Evolutionary conservation across 2,888 invertebrate genomes (phyloP), one percentile per base, ranked within the genome.

Genomic region (Biston betularia): DNA sequence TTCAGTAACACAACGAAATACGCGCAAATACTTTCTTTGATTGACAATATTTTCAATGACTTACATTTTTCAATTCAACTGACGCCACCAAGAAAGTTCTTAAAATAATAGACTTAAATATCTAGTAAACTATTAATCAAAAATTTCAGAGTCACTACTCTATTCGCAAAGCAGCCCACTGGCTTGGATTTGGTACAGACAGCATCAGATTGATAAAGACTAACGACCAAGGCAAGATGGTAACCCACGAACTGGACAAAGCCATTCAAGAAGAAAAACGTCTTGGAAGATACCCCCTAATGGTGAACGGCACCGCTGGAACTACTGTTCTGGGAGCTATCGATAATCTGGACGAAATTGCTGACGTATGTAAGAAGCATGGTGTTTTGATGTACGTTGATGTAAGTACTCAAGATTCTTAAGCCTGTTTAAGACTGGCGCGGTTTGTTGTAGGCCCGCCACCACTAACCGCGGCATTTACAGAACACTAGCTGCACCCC

Each of bases 311-410:
- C 0, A 97, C 96, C 0, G 95, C 96, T 2, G 98, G 97, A 0
- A 97, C 97, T 0, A 98, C 98, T 0, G 97, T 98, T 0, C 86
- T 98, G 9, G 97, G 98, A 0, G 96, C 97, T 0, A 97, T 97
- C 73, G 98, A 98, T 84, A 96, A 97, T 11, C 82, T 98, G 24
- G 87, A 94, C 0, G 92, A 92, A 44, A 94, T 97, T 11, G 96
- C 97, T 0, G 94, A 95, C 61, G 85, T 98, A 11, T 97, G 97
- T 78, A 79, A 94, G 70, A 94, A 95, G 69, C 93, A 97, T 80
- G 88, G 90, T 0, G 80, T 98, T 9, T 98, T 98, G 98, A 88
- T 98, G 81, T 98, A 98, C 86, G 96, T 97, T 70, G 98, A 98
- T 91, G 96, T 96, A 83, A 89, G 95, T 93, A 79, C 40, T 14